A percentile compares a stretch with the other conserved stretches of the same genome.
Conservation (phyloP, 2,888 invertebrate species). For the Acleris emargana region DNA sequence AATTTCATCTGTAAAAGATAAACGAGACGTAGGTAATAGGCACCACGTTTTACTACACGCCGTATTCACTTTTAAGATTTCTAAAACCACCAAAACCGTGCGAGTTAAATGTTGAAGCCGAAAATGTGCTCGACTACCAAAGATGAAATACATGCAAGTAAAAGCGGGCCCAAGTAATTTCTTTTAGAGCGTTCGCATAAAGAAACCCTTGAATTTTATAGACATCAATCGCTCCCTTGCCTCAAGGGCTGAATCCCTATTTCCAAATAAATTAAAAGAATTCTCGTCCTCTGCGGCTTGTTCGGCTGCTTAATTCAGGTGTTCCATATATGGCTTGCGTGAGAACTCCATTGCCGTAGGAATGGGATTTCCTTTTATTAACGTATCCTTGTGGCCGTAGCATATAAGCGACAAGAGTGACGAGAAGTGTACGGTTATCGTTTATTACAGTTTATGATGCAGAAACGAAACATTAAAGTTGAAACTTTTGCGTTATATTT, state of each 20-base stretch:
- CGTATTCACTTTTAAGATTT: neutral
- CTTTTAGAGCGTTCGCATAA: conserved; percentile 45
- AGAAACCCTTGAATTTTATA: conserved; percentile 49
- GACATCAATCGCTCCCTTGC: conserved; percentile 48
- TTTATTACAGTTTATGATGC: too few species aligned
- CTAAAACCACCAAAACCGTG: neutral
- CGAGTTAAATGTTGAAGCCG: conserved; percentile 26
- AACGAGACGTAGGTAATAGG: too few species aligned
- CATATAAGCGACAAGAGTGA: neutral
- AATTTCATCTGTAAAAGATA: too few species aligned
- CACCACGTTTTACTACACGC: neutral
- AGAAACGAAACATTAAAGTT: too few species aligned
- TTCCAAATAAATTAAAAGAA: conserved; percentile 49
- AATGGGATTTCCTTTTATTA: conserved; percentile 3
- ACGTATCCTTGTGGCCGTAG: neutral
- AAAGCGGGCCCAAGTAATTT: conserved; percentile 44
- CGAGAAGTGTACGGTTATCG: too few species aligned
- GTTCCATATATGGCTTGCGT: conserved; percentile 29
- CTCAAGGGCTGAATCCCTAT: conserved; percentile 45
- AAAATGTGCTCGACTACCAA: conserved; percentile 26
- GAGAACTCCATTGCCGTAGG: conserved; percentile 13
- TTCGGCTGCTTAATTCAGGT: conserved; percentile 37
- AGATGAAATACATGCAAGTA: conserved; percentile 35
- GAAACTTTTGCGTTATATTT: too few species aligned
- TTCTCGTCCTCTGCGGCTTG: conserved; percentile 42